Evolutionary conservation across 2,113 vertebrate genomes (phyloP), one percentile per base, ranked within the genome.

Genomic region (Microcebus lehilahytsara): DNA sequence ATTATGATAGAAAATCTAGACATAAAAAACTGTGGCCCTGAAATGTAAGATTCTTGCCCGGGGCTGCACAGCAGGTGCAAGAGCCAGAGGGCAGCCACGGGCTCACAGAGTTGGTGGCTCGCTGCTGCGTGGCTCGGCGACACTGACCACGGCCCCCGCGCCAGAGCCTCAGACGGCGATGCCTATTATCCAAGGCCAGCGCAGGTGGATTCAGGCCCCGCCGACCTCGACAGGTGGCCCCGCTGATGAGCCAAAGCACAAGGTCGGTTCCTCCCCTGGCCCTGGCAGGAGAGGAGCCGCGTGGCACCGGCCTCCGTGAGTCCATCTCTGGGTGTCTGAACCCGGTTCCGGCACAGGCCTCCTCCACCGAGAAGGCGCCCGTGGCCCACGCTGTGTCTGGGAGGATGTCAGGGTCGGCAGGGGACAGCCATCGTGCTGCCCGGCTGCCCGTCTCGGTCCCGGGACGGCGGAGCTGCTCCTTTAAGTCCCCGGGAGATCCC

Each of bases 221-320:
- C 0, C 20, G 58, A 5, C n/a, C 27, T 42, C 49, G n/a, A 13
- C 23, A 23, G 84, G 6, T 22, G 72, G 20, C 12, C 49, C 66
- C 2, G 22, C 23, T 4, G 20, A 4, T 23, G 22, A 40, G 10
- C 19, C 40, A 34, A 25, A 13, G 62, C 53, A 6, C 53, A 19
- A 6, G 17, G 53, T 56, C 17, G 17, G 17, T 56, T 19, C 53
- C 1, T 6, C 27, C 13, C 53, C 42, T 0, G 0, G 66, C 58
- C 25, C 4, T n/a, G 40, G 30, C 0, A 8, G 9, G 25, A n/a
- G 14, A 17, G 0, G 9, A 9, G 32, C 10, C 23, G n/a, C 30
- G 3, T 8, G 0, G 0, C 0, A 20, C 10, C 1, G 23, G 25
- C 5, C 0, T 14, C 9, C 1, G n/a, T 16, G 30, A 3, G 7